These are phyloP conservation scores for Corvus moneduloides DNA, from an alignment of 2,113 vertebrate species.

Conservation along the genomic window DNA sequence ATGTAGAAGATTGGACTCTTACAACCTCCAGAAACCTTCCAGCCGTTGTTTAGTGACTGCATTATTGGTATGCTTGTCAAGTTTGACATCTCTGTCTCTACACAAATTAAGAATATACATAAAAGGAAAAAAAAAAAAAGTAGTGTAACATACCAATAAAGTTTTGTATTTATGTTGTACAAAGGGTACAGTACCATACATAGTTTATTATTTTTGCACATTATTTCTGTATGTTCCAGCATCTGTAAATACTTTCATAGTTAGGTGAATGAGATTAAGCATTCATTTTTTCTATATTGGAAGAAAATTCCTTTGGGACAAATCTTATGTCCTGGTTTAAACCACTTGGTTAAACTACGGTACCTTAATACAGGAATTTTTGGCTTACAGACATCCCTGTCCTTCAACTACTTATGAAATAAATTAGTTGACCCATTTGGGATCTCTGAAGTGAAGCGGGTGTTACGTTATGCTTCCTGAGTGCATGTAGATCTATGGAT, in stretches of 20 bases:
- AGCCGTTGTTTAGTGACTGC: not conserved
- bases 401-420: not conserved
- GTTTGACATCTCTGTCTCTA: not conserved
- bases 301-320: not conserved
- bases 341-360: not conserved
- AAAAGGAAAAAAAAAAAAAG: not conserved
- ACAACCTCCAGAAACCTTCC: not conserved
- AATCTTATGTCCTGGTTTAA: not conserved
- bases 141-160: not conserved
- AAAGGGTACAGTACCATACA: not conserved
- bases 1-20: not conserved
- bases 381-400: not conserved
- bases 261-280: not conserved
- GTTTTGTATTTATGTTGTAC: not conserved
- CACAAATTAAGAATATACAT: not conserved
- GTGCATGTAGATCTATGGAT: not conserved
- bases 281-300: not conserved
- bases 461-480: not conserved
- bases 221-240: not conserved
- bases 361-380: not conserved
- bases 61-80: not conserved
- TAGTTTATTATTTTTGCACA: not conserved
- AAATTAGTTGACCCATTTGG: slow-evolving; percentile 18
- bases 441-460: not conserved
- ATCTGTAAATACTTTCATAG: not conserved